These are phyloP conservation scores for Megamerina dolium DNA, from an alignment of 2,888 invertebrate species.

Conservation along the genomic window DNA sequence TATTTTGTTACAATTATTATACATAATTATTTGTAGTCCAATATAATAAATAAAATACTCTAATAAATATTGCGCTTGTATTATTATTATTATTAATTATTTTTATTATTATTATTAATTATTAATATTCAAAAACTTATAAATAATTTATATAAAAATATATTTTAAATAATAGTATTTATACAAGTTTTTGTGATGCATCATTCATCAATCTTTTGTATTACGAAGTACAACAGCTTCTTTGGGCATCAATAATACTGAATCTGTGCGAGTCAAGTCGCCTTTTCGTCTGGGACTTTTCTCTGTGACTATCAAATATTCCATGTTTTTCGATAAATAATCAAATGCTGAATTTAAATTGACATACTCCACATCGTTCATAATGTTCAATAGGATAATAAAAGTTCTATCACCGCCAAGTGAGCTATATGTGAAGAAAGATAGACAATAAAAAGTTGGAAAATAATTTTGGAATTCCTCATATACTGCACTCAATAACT, in stretches of 20 bases:
- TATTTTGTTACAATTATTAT: too few species aligned
- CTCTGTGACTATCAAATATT: conserved; percentile 36
- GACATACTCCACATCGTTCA: conserved; percentile 38
- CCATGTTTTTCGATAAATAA: conserved; percentile 25
- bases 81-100: too few species aligned
- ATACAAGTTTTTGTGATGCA: too few species aligned
- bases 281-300: conserved; percentile 35
- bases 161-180: too few species aligned
- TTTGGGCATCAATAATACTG: conserved; percentile 36
- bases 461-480: background rate
- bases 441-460: background rate
- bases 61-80: too few species aligned
- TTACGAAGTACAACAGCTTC: conserved; percentile 42
- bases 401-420: conserved; percentile 35
- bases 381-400: conserved; percentile 51
- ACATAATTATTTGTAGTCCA: too few species aligned
- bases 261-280: conserved; percentile 29
- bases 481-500: conserved; percentile 8
- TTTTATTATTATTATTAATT: too few species aligned
- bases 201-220: too few species aligned
- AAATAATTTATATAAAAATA: too few species aligned
- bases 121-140: too few species aligned
- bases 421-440: conserved; percentile 21
- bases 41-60: too few species aligned
- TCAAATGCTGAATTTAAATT: conserved; percentile 40